A percentile compares a stretch with the other conserved stretches of the same genome.
phyloP scores from a whole-genome alignment of 1,140 invertebrate species.

The Cydia splendana region DNA sequence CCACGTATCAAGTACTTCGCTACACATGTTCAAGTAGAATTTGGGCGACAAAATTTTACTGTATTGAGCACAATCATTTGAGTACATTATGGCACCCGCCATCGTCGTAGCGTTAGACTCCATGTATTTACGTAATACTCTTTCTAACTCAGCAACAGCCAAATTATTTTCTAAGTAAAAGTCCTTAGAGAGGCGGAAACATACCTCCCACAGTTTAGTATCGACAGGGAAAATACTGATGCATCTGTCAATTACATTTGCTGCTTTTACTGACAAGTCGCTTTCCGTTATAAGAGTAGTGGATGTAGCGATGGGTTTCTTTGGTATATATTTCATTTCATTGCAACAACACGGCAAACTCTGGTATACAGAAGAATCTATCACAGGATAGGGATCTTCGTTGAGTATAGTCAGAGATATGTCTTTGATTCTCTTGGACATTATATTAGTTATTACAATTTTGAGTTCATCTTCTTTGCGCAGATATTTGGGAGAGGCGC shows the following conservation, averaged over 20 bases:
- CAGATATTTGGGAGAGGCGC: slow-evolving; percentile 38
- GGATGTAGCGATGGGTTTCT: slow-evolving; percentile 38
- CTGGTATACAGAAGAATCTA: slow-evolving; percentile 51
- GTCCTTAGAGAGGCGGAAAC: slow-evolving; percentile 63
- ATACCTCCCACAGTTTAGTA: slow-evolving; percentile 64
- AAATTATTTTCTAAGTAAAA: slow-evolving; percentile 69
- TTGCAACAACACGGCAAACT: slow-evolving; percentile 66
- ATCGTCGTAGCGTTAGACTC: slow-evolving; percentile 63
- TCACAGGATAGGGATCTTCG: slow-evolving; percentile 56
- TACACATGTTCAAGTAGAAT: slow-evolving; percentile 73
- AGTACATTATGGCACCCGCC: slow-evolving; percentile 70
- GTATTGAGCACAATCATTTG: slow-evolving; percentile 68
- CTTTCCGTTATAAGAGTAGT: slow-evolving; percentile 34
- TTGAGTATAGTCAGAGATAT: slow-evolving; percentile 65
- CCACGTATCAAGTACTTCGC: slow-evolving; percentile 68
- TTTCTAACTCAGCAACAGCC: slow-evolving; percentile 58
- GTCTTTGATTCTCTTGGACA: slow-evolving; percentile 68
- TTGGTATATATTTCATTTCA: slow-evolving; percentile 59
- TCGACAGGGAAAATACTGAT: slow-evolving; percentile 67
- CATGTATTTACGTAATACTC: slow-evolving; percentile 68
- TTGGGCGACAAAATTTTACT: slow-evolving; percentile 66
- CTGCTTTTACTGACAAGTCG: slow-evolving; percentile 53
- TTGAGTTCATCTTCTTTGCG: slow-evolving; percentile 58
- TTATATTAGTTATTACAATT: slow-evolving; percentile 54
- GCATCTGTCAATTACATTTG: slow-evolving; percentile 64